phyloP scores from a whole-genome alignment of 1,140 invertebrate genomes.

The Colletes gigas region DNA sequence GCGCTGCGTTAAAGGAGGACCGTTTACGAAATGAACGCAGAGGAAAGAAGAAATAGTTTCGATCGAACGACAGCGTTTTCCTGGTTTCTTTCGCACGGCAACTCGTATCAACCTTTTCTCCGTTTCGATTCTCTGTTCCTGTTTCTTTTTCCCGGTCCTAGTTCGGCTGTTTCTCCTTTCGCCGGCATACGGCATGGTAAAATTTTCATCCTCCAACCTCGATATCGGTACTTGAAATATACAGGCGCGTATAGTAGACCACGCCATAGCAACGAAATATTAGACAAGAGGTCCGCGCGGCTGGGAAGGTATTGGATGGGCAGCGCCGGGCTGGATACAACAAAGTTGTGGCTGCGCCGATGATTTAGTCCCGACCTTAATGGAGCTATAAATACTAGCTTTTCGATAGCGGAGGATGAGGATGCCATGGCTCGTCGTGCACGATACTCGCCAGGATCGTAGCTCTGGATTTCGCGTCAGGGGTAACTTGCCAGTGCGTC shows the following conservation, averaged over 20 bases:
- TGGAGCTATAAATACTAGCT: conserved; percentile 81
- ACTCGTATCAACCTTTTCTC: neutral
- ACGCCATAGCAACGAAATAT: conserved; percentile 76
- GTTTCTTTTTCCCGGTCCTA: neutral
- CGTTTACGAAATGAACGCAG: conserved; percentile 15
- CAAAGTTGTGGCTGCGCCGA: conserved; percentile 79
- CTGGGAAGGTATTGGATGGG: conserved; percentile 75
- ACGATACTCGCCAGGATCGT: conserved; percentile 57
- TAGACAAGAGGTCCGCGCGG: conserved; percentile 75
- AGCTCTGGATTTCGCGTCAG: conserved; percentile 57
- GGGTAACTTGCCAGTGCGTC: conserved; percentile 19
- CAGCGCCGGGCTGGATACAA: conserved; percentile 73
- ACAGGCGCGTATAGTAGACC: conserved; percentile 73
- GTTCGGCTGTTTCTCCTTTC: conserved; percentile 1
- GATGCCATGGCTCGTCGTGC: conserved; percentile 59
- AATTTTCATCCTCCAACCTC: conserved; percentile 74
- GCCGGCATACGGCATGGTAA: conserved; percentile 58
- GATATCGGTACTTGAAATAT: conserved; percentile 77
- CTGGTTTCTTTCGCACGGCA: neutral
- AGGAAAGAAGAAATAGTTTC: conserved; percentile 2
- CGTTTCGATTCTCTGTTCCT: neutral
- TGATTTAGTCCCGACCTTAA: conserved; percentile 81
- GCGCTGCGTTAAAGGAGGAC: conserved; percentile 8
- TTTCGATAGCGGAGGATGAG: conserved; percentile 79
- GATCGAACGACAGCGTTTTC: conserved; percentile 32